Percentiles rank a stretch among this genome's conserved stretches.
Conservation (phyloP, 2,888 invertebrate genomes). For the Spialia ferax region DNA sequence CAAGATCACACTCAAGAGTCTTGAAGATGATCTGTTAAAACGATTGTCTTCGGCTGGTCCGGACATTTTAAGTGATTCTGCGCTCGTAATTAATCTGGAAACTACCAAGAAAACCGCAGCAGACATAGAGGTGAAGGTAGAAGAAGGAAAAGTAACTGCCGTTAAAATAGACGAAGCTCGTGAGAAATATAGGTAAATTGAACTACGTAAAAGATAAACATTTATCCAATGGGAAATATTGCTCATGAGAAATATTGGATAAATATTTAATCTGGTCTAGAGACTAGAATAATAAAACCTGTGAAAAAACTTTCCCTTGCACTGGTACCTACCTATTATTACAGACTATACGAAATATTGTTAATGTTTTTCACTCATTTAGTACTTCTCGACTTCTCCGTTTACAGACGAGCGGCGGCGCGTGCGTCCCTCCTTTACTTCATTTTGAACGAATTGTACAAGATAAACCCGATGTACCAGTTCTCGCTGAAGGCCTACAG, state of each 20-base stretch:
- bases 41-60: constrained; percentile 96
- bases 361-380: too few species aligned
- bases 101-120: constrained; percentile 97
- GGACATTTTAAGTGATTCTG: constrained; percentile 96
- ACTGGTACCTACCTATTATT: too few species aligned
- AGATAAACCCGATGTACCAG: constrained; percentile 98
- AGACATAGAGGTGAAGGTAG: constrained; percentile 95
- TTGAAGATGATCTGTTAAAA: constrained; percentile 96
- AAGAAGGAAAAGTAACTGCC: constrained; percentile 94
- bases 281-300: too few species aligned
- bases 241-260: too few species aligned
- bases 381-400: too few species aligned
- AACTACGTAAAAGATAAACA: not conserved
- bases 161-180: constrained; percentile 96
- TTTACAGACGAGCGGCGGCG: constrained; percentile 91
- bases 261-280: too few species aligned
- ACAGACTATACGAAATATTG: too few species aligned
- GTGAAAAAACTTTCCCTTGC: too few species aligned
- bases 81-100: constrained; percentile 96
- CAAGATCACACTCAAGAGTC: constrained; percentile 95
- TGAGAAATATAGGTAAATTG: constrained; percentile 90
- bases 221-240: too few species aligned
- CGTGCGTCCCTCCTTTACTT: constrained; percentile 97
- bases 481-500: constrained; percentile 98
- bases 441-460: constrained; percentile 95